These are phyloP conservation scores for Lepeophtheirus salmonis DNA, from an alignment of 1,140 invertebrate genomes.

Conservation along the genomic window DNA sequence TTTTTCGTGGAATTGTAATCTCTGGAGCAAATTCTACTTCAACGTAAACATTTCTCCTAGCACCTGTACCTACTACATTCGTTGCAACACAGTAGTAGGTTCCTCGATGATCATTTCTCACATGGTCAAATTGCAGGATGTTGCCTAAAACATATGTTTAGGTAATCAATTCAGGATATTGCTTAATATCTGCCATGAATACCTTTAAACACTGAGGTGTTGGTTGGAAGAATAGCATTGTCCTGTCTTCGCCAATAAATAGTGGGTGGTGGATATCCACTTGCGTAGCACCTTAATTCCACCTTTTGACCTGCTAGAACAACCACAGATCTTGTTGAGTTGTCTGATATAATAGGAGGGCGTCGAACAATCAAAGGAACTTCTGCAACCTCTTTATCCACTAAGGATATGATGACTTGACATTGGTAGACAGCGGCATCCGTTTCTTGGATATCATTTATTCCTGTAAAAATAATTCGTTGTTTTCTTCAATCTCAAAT, in stretches of 20 bases:
- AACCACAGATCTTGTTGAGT: conserved; percentile 65
- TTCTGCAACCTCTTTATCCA: conserved; percentile 55
- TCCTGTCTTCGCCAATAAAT: conserved; percentile 81
- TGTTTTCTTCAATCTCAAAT: not conserved
- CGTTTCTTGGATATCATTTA: conserved; percentile 86
- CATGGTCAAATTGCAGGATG: conserved; percentile 49
- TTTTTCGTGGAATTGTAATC: conserved; percentile 44
- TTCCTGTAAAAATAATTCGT: conserved; percentile 26
- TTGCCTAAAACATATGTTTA: conserved; percentile 39
- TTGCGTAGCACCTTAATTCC: conserved; percentile 65
- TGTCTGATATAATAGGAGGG: conserved; percentile 75
- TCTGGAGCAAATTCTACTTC: conserved; percentile 51
- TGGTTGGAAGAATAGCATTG: conserved; percentile 72
- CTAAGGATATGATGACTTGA: conserved; percentile 56
- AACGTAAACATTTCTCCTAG: conserved; percentile 61
- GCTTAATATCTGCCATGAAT: not conserved
- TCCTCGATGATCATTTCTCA: conserved; percentile 69
- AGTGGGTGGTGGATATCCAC: conserved; percentile 41
- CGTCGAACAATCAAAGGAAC: conserved; percentile 61
- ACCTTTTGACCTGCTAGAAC: conserved; percentile 58
- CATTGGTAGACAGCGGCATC: conserved; percentile 73
- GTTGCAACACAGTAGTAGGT: conserved; percentile 86
- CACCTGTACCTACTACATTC: conserved; percentile 63
- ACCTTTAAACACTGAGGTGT: conserved; percentile 48
- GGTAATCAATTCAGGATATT: not conserved